phyloP scores from a whole-genome alignment of 2,797 vertebrate genomes.

The Sarcoramphus papa region DNA sequence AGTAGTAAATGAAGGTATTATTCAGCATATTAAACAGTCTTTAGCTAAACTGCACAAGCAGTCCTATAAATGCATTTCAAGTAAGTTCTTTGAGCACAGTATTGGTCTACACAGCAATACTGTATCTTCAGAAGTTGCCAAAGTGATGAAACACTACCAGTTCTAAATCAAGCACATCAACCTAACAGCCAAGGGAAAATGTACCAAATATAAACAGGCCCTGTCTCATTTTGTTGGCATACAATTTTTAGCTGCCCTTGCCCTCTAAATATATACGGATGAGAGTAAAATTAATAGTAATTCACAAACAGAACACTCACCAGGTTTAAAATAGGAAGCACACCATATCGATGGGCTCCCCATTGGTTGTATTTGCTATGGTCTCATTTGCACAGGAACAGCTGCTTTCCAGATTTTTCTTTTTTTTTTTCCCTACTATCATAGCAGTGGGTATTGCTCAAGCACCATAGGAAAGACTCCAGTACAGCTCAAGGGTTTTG shows the following conservation, averaged over 20 bases:
- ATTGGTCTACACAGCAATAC: background rate
- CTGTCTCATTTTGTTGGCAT: background rate
- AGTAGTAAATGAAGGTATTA: background rate
- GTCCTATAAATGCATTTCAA: background rate
- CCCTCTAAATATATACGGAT: background rate
- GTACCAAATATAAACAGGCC: background rate
- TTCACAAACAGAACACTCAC: background rate
- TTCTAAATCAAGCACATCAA: slow-evolving; percentile 28
- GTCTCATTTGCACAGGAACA: background rate
- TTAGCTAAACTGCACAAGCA: background rate
- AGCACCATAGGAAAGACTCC: background rate
- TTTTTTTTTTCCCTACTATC: background rate
- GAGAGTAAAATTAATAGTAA: background rate
- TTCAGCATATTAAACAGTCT: background rate
- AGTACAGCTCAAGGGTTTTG: background rate
- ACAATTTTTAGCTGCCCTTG: slow-evolving; percentile 9
- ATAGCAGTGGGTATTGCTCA: background rate
- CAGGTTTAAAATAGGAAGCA: slow-evolving; percentile 12
- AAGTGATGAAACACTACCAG: slow-evolving; percentile 20
- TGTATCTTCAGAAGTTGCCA: background rate
- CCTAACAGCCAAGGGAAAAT: background rate
- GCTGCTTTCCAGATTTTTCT: background rate
- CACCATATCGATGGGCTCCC: background rate
- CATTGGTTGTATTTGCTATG: background rate
- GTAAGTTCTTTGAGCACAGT: background rate